Conservation (phyloP, 1,140 invertebrate species). For the Rhopalosiphum padi region DNA sequence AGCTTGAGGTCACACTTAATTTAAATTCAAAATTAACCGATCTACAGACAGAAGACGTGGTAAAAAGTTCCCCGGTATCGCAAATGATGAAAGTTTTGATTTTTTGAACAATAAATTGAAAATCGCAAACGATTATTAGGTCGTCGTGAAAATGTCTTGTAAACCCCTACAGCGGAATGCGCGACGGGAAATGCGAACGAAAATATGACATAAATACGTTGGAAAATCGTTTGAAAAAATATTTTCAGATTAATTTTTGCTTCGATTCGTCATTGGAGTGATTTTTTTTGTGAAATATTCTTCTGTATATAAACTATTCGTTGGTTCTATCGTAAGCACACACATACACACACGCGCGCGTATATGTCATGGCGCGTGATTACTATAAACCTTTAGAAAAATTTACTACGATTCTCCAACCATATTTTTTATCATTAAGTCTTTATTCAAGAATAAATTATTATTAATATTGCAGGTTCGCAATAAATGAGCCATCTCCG, state of each 20-base stretch:
- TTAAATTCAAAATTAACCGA: not conserved
- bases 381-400: no score
- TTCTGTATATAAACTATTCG: no score
- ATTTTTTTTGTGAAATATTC: no score
- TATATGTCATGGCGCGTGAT: no score
- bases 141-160: not conserved
- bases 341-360: not conserved
- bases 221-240: not conserved
- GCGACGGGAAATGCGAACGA: not conserved
- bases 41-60: not conserved
- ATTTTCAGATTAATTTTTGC: no score
- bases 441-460: no score
- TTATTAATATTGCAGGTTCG: no score
- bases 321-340: no score
- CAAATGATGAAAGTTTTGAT: not conserved
- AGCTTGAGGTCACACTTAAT: not conserved
- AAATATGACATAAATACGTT: not conserved
- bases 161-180: not conserved
- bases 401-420: not conserved
- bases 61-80: not conserved
- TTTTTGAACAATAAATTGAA: not conserved
- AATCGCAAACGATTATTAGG: not conserved
- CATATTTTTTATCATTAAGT: no score
- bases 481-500: no score
- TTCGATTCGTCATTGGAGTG: no score